Base-by-base conservation (phyloP, 2,797 vertebrate genomes). In the Cirrhinus mrigala region DNA sequence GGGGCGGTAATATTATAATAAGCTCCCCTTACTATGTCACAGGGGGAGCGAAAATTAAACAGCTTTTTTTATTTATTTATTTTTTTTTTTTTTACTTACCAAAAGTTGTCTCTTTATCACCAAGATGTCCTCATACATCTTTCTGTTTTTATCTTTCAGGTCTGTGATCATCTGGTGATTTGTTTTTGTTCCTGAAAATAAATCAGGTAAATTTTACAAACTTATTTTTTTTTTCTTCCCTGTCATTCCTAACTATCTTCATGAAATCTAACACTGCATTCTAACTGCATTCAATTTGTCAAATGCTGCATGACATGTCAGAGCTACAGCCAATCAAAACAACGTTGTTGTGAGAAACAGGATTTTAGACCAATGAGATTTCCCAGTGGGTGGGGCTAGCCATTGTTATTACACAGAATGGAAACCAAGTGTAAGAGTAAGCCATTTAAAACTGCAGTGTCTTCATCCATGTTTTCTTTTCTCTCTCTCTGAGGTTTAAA, bases 151-250 rank as follows among this genome's bases (percentile, higher is more conserved):
- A 9, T 64, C 0, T 7, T 69, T 56, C 81, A 94, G 93, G 93
- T 90, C 82, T 86, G 81, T 91, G 90, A 90, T 90, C 86, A 82
- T 86, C 84, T 84, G 54, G 82, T 87, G 74, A 80, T 77, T 87
- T 20, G 56, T 79, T 71, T 76, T 83, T 79, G 81, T 62, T 54
- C 52, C 75, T 70, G 58, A 88, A 87, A 81, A 84, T 82, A 15
- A 78, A 88, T 91, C 85, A 44, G 91, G 93, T 95, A 86, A 93
- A 92, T 92, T 8, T 86, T 50, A 6, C 0, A 87, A 81, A 60
- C 29, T 18, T 29, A 12, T 40, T 48, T 44, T 10, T 44, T 10
- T 20, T 78, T 85, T 79, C 20, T 64, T 52, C 40, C 9, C 46
- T 54, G 5, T 60, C 14, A 5, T 46, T 54, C 46, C 14, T 20